A percentile compares a stretch with the other conserved stretches of the same genome.
phyloP scores from a whole-genome alignment of 2,888 invertebrate species.

The Lutraria lutraria region DNA sequence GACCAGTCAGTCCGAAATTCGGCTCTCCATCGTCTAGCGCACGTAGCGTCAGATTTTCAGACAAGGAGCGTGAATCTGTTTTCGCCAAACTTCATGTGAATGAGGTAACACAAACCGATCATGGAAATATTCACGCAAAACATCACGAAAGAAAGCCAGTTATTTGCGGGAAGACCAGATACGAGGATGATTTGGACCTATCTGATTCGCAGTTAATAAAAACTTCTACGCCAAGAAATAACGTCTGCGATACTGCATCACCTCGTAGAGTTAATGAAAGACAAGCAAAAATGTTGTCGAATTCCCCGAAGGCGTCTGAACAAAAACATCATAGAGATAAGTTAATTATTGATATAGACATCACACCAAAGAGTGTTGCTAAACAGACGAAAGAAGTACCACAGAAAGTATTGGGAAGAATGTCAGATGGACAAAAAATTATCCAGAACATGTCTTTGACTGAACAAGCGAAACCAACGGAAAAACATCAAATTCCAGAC shows the following conservation, averaged over 20 bases:
- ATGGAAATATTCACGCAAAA: neutral
- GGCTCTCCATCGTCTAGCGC: slow-evolving; percentile 52
- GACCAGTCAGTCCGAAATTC: slow-evolving; percentile 42
- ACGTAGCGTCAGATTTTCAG: slow-evolving; percentile 55
- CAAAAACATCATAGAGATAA: slow-evolving; percentile 26
- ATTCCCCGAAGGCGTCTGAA: neutral
- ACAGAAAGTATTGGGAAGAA: neutral
- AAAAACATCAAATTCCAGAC: slow-evolving; percentile 27
- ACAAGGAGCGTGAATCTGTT: slow-evolving; percentile 36
- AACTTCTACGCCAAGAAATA: slow-evolving; percentile 47
- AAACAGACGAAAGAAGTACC: neutral
- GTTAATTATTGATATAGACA: slow-evolving; percentile 28
- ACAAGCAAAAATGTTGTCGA: neutral
- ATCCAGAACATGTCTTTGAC: slow-evolving; percentile 39
- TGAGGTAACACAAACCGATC: slow-evolving; percentile 51
- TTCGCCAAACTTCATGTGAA: slow-evolving; percentile 58
- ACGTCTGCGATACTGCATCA: neutral
- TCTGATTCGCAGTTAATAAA: slow-evolving; percentile 4
- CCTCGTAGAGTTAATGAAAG: slow-evolving; percentile 25
- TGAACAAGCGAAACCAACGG: neutral
- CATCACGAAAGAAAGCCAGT: neutral
- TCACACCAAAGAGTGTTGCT: neutral
- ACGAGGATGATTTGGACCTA: neutral
- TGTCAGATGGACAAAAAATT: slow-evolving; percentile 29
- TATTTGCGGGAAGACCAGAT: neutral